Base-by-base conservation (phyloP, 2,888 invertebrate genomes). In the Argyresthia goedartella region DNA sequence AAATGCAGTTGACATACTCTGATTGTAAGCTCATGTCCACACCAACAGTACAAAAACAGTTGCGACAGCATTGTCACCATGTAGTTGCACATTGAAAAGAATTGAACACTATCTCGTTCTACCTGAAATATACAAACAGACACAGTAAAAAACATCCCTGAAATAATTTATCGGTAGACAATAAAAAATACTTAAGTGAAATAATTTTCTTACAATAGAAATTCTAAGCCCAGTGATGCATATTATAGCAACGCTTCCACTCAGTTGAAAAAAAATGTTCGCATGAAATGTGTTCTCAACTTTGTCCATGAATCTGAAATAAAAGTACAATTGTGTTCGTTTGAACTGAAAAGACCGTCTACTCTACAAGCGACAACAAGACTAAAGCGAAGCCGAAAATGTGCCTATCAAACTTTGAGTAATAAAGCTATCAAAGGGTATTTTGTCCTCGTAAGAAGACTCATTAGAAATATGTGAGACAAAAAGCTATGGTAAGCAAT, bases 21-120 rank as follows among this genome's bases (percentile, higher is more conserved):
- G 41, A 71, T 70, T 7, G 84, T 88, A 45, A 89, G 73, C 52
- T 81, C 79, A 56, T 85, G 85, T 0, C 89, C 89, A 52, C 87
- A 88, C 76, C 86, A 88, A 61, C 89, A 89, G 53, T 87, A 85
- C 3, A 88, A 64, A 48, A 85, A 81, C 36, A 88, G 73, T 59
- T 89, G 89, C 0, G 88, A 69, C 43, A 88, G 66, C 70, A 89
- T 88, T 0, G 88, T 85, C 13, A 80, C 61, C 73, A 89, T 64
- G 64, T 81, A 85, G 61, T 62, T 77, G 44, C 67, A 58, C 80
- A 73, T 85, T 51, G 65, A 88, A 60, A 60, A 81, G 67, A 76
- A 88, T 67, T 78, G 88, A 50, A 65, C 73, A 62, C 66, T 87
- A 64, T 60, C 77, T 54, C 69, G 71, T 34, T 75, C 69, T 35